Percentiles rank a stretch among this genome's conserved stretches.
phyloP scores from a whole-genome alignment of 2,888 invertebrate species.

The Phalangium opilio region DNA sequence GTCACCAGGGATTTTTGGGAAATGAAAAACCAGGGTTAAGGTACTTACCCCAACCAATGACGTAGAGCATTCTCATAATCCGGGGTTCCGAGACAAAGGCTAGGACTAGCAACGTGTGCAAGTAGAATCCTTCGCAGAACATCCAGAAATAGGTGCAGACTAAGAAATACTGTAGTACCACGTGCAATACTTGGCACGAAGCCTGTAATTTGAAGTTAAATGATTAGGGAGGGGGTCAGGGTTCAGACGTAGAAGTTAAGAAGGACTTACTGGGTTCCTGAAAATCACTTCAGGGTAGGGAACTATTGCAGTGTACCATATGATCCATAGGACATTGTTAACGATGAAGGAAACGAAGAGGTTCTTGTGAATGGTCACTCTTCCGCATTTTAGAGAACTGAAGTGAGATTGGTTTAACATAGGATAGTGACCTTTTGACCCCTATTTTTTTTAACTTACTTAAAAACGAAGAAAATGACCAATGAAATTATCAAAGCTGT shows the following conservation, averaged over 20 bases:
- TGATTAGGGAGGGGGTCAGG: no score
- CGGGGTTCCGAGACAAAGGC: slow-evolving; percentile 78
- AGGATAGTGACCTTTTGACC: no score
- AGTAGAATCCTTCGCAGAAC: slow-evolving; percentile 83
- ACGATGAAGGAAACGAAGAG: slow-evolving; percentile 78
- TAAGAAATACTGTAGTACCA: slow-evolving; percentile 68
- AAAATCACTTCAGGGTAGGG: slow-evolving; percentile 44
- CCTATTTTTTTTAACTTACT: slow-evolving; percentile 43
- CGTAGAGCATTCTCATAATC: slow-evolving; percentile 62
- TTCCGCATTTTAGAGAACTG: slow-evolving; percentile 72
- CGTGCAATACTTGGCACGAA: slow-evolving; percentile 65
- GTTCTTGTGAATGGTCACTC: slow-evolving; percentile 86
- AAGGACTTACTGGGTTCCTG: slow-evolving; percentile 44
- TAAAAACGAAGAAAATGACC: slow-evolving; percentile 66
- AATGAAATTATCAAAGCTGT: slow-evolving; percentile 67
- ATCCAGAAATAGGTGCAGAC: slow-evolving; percentile 92
- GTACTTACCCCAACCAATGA: slow-evolving; percentile 54
- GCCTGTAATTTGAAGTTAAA: slow-evolving; percentile 39
- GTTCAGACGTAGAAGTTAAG: no score
- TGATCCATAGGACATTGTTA: slow-evolving; percentile 73
- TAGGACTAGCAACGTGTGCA: slow-evolving; percentile 78
- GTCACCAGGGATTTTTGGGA: slow-evolving; percentile 6
- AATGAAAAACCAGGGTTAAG: no score
- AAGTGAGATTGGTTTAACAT: no score
- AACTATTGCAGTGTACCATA: slow-evolving; percentile 69